phyloP scores from a whole-genome alignment of 2,113 vertebrate species.

The Silurus glanis region DNA sequence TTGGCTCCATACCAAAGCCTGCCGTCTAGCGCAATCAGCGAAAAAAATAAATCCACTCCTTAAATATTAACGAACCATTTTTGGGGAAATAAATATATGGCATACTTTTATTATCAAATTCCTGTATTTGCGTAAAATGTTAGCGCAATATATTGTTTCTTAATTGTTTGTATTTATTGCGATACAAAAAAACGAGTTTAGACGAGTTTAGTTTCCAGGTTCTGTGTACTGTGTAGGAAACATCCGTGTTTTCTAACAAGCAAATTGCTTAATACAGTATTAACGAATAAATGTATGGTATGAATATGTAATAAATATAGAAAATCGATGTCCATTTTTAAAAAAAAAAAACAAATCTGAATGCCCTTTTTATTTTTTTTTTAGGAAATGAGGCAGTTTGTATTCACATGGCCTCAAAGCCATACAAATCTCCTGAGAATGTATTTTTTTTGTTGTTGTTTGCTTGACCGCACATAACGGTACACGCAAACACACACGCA shows the following conservation, averaged over 20 bases:
- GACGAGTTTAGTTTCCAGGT: too few relatives aligned
- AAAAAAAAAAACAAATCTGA: too few relatives aligned
- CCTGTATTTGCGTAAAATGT: too few relatives aligned
- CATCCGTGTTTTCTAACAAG: too few relatives aligned
- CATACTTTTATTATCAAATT: neutral
- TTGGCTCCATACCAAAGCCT: neutral
- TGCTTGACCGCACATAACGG: neutral
- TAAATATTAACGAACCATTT: neutral
- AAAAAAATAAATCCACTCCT: neutral
- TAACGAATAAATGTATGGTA: too few relatives aligned
- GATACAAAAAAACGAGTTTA: too few relatives aligned
- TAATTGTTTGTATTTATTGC: neutral
- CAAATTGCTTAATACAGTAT: too few relatives aligned
- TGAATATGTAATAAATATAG: too few relatives aligned
- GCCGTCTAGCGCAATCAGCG: neutral
- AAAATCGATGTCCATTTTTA: too few relatives aligned
- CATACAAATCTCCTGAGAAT: neutral
- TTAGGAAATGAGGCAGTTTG: neutral
- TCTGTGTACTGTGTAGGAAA: too few relatives aligned
- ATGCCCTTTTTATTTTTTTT: too few relatives aligned
- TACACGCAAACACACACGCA: neutral
- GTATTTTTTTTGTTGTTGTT: neutral
- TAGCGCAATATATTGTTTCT: neutral
- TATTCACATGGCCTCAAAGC: neutral
- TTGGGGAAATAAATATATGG: neutral